Evolutionary conservation across 2,113 vertebrate genomes (phyloP), one percentile per base, ranked within the genome.

Genomic region (Oreochromis spilurus): DNA sequence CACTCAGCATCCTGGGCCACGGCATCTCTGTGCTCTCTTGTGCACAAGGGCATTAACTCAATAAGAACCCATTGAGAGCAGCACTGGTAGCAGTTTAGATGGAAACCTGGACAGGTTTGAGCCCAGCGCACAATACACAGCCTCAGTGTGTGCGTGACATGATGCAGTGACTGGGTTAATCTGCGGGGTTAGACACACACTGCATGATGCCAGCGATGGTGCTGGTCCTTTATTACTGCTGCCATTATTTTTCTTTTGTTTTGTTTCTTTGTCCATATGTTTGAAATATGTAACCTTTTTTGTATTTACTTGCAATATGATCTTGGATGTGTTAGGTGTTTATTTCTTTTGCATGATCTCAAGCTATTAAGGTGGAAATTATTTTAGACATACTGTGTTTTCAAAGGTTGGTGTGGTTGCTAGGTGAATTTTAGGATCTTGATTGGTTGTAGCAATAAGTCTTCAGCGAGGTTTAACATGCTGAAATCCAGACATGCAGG

Each of bases 401-500:
- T 65, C 70, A 75, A 65, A 67, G 5, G 81, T 19, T 24, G 26
- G 81, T 54, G 34, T 60, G 45, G 72, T 34, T 38, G 8, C 58
- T 13, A 72, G 52, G 19, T 14, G 38, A 24, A n/a, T 62, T 77
- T 84, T 52, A 16, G 9, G 40, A 5, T 80, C 38, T 57, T 1
- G 53, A 85, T 90, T 90, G 19, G 65, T 90, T 78, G 87, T 84
- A 94, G 94, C 94, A 95, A 95, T 94, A 95, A 92, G 89, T 84
- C 86, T 90, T 93, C 91, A 84, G 90, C 87, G 85, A 92, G 86
- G 36, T 83, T 58, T 57, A 83, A 82, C 83, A 19, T 7, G 31
- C 55, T 70, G 55, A 90, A 62, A 78, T 79, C 72, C 40, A 24
- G 6, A 85, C 38, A 89, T 62, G 58, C 12, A 75, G 38, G 38